Conservation (phyloP, 2,888 invertebrate genomes). For the Leptopilina myrica region DNA sequence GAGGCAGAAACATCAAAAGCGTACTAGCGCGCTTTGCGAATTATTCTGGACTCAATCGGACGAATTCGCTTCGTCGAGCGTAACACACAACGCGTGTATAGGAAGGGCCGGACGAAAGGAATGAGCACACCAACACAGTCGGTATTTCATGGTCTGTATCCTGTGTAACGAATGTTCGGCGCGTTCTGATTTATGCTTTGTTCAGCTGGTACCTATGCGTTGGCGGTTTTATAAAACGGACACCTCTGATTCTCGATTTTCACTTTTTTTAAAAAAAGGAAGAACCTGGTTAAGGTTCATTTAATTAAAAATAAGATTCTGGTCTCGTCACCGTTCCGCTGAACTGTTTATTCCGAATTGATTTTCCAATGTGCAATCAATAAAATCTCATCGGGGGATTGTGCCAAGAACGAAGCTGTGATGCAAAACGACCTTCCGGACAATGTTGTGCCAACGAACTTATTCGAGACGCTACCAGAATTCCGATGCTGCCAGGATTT, state of each 20-base stretch:
- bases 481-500: no score
- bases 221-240: constrained; percentile 39
- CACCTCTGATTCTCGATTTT: constrained; percentile 41
- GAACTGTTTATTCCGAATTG: no score
- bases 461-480: no score
- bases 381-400: no score
- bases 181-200: constrained; percentile 72
- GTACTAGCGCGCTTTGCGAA: constrained; percentile 51
- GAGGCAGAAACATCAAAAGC: constrained; percentile 41
- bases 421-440: no score
- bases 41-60: constrained; percentile 64
- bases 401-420: no score
- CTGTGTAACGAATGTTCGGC: constrained; percentile 71
- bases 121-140: constrained; percentile 48
- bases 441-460: no score
- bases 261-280: constrained; percentile 42
- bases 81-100: constrained; percentile 51
- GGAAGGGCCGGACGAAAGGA: constrained; percentile 46
- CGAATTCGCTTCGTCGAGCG: constrained; percentile 61
- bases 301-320: no score
- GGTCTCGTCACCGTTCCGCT: no score
- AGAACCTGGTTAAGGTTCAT: no score
- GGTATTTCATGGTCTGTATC: constrained; percentile 71
- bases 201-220: constrained; percentile 46
- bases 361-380: no score